These are phyloP conservation scores for Sinocyclocheilus maitianheensis DNA, from an alignment of 2,113 vertebrate species.

Conservation along the genomic window DNA sequence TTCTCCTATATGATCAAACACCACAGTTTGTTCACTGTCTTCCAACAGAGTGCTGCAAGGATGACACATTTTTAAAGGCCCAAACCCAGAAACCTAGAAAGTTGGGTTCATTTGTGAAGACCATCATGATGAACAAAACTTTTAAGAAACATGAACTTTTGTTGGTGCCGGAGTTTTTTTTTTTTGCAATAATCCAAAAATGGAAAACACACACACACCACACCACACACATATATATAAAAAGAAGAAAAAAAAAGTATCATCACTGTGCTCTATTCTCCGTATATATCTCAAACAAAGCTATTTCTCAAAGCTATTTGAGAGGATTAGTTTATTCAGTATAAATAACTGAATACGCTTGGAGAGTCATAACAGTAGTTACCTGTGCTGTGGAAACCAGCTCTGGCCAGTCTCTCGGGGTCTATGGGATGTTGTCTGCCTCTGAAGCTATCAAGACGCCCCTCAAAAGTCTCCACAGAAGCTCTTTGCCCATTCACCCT, in stretches of 20 bases:
- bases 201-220: too few relatives aligned
- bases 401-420: slow-evolving; percentile 83
- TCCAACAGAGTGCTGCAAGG: not conserved
- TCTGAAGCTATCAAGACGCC: slow-evolving; percentile 81
- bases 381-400: slow-evolving; percentile 93
- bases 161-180: too few relatives aligned
- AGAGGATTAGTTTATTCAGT: too few relatives aligned
- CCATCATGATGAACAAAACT: too few relatives aligned
- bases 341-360: not conserved
- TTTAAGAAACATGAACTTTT: too few relatives aligned
- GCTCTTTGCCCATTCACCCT: slow-evolving; percentile 60
- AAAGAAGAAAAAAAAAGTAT: too few relatives aligned
- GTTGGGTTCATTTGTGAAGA: too few relatives aligned
- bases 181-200: too few relatives aligned
- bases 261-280: too few relatives aligned
- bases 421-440: slow-evolving; percentile 76
- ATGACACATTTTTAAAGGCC: not conserved
- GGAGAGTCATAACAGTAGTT: slow-evolving; percentile 25
- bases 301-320: too few relatives aligned
- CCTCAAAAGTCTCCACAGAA: slow-evolving; percentile 80
- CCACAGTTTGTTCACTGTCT: not conserved
- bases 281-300: too few relatives aligned
- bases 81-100: not conserved
- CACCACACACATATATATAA: too few relatives aligned
- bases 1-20: slow-evolving; percentile 71